These are phyloP conservation scores for Dichetophora obliterata DNA, from an alignment of 2,888 invertebrate genomes.

Conservation along the genomic window DNA sequence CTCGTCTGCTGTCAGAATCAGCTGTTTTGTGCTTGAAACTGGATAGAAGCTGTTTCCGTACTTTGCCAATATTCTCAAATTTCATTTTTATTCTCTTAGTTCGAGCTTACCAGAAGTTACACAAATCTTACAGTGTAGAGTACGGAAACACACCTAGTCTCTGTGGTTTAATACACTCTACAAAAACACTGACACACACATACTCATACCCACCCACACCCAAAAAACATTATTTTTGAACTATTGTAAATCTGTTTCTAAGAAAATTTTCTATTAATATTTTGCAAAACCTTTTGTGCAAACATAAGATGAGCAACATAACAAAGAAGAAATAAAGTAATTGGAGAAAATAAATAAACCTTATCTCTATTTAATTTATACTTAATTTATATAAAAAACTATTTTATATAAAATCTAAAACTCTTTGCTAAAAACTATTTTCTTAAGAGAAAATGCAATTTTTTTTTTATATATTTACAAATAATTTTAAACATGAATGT, in stretches of 20 bases:
- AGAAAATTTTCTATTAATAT: neutral
- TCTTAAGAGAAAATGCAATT: neutral
- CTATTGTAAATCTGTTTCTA: neutral
- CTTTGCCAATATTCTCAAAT: no score
- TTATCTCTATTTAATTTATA: neutral
- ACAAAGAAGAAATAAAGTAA: neutral
- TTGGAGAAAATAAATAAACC: neutral
- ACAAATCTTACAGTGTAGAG: no score
- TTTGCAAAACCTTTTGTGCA: neutral
- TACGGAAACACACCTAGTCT: no score
- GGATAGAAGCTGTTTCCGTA: no score
- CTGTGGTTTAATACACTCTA: neutral
- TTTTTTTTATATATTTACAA: slow-evolving; percentile 14
- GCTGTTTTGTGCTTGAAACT: no score
- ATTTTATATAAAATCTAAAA: no score
- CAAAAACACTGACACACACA: neutral
- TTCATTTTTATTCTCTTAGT: no score
- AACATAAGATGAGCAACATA: neutral
- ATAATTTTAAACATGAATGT: neutral
- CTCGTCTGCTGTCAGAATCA: no score
- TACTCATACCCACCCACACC: neutral
- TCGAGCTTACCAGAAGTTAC: no score
- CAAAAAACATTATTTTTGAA: neutral
- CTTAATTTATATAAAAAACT: neutral
- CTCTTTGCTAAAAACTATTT: slow-evolving; percentile 10